Percentiles rank a stretch among this genome's conserved stretches.
These are phyloP conservation scores for Loripinus fragilis DNA, from an alignment of 2,888 invertebrate genomes.

Conservation along the genomic window DNA sequence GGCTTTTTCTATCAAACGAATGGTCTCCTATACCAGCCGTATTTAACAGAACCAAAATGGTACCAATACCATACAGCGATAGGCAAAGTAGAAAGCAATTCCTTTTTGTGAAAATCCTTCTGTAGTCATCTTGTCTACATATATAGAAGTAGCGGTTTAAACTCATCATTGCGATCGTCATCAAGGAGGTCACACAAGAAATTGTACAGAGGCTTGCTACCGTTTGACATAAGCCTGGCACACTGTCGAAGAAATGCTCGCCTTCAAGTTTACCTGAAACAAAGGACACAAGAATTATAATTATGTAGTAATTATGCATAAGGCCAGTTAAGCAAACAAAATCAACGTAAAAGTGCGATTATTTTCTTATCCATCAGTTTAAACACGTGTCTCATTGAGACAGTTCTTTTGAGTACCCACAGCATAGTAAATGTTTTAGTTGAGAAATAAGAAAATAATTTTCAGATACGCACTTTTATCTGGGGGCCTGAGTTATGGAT, in stretches of 20 bases:
- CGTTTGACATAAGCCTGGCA: conserved; percentile 67
- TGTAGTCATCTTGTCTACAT: conserved; percentile 61
- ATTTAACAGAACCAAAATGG: conserved; percentile 64
- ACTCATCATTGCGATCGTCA: conserved; percentile 71
- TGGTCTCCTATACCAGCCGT: conserved; percentile 68
- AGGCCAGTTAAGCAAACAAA: too few species aligned
- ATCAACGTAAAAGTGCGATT: too few species aligned
- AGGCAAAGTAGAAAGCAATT: conserved; percentile 63
- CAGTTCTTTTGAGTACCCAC: too few species aligned
- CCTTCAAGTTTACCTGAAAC: conserved; percentile 74
- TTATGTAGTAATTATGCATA: too few species aligned
- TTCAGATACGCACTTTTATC: too few species aligned
- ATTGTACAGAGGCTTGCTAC: conserved; percentile 72
- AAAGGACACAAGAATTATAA: too few species aligned
- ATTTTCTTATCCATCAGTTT: too few species aligned
- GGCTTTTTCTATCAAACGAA: conserved; percentile 66
- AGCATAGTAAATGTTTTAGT: too few species aligned
- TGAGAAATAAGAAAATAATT: too few species aligned
- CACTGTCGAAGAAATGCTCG: conserved; percentile 61
- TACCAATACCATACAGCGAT: conserved; percentile 61
- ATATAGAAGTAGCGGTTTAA: conserved; percentile 73
- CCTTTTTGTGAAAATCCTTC: conserved; percentile 59
- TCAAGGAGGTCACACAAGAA: conserved; percentile 70
- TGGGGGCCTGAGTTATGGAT: too few species aligned
- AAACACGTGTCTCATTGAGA: too few species aligned